A percentile compares a stretch with the other conserved stretches of the same genome.
Conservation (phyloP, 2,797 vertebrate genomes). For the Valencia hispanica region DNA sequence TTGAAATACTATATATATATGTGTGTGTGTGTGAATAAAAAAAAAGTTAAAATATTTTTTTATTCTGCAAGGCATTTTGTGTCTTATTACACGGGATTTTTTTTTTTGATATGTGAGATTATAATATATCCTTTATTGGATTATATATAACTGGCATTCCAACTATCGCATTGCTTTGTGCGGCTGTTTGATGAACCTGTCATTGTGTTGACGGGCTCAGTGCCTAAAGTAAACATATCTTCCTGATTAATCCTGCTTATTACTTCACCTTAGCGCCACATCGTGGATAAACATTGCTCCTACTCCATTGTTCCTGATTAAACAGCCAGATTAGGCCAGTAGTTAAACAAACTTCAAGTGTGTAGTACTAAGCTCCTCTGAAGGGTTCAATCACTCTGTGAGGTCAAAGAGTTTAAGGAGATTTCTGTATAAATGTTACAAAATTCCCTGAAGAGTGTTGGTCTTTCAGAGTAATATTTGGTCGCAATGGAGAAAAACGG, state of each 20-base stretch:
- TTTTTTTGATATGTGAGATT: not conserved
- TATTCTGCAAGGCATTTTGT: not conserved
- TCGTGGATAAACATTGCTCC: slow-evolving; percentile 27
- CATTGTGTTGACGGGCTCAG: not conserved
- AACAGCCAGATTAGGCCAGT: no score
- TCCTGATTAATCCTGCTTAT: not conserved
- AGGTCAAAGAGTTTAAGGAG: no score
- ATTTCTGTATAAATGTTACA: no score
- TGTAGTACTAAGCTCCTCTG: no score
- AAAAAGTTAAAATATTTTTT: not conserved
- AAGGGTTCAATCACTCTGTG: no score
- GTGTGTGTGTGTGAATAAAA: no score
- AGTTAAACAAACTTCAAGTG: not conserved
- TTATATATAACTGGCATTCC: not conserved
- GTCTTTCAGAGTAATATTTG: no score
- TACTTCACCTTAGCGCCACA: slow-evolving; percentile 30
- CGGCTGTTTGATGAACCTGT: slow-evolving; percentile 9
- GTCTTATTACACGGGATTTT: not conserved
- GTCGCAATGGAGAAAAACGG: no score
- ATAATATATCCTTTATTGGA: not conserved
- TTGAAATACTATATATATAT: not conserved
- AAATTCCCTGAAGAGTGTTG: no score
- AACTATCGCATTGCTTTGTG: not conserved
- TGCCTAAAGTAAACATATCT: not conserved
- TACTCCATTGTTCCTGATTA: not conserved